Percentiles rank a stretch among this genome's conserved stretches.
Evolutionary conservation across 2,888 invertebrate genomes (phyloP).

Genomic region (Drosophila gaucha): DNA sequence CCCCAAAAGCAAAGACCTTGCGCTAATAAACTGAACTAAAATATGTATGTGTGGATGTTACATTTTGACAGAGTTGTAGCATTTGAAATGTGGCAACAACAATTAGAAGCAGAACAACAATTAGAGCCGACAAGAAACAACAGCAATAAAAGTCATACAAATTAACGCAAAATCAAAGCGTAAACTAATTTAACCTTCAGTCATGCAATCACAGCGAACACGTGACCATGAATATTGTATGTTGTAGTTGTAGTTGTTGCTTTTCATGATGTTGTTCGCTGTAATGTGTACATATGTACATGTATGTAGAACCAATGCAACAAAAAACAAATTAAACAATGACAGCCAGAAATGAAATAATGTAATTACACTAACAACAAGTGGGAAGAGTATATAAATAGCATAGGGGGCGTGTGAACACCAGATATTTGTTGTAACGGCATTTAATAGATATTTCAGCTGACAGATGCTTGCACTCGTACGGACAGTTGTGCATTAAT

Average conservation of each 20-base stretch:
- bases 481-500: not conserved
- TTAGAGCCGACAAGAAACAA: slow-evolving; percentile 39
- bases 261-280: not conserved
- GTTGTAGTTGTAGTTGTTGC: slow-evolving; percentile 10
- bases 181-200: slow-evolving; percentile 69
- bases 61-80: slow-evolving; percentile 10
- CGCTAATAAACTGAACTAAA: slow-evolving; percentile 19
- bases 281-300: not conserved
- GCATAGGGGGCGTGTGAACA: not conserved
- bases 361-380: slow-evolving; percentile 27
- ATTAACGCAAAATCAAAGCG: slow-evolving; percentile 73
- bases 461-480: slow-evolving; percentile 6
- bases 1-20: slow-evolving; percentile 22
- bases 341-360: slow-evolving; percentile 27
- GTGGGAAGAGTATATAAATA: not conserved
- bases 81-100: slow-evolving; percentile 14
- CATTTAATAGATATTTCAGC: slow-evolving; percentile 28
- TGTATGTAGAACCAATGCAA: not conserved
- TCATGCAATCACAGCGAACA: slow-evolving; percentile 57
- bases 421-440: slow-evolving; percentile 16
- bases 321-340: slow-evolving; percentile 4
- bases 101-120: slow-evolving; percentile 32
- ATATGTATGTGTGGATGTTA: slow-evolving; percentile 4
- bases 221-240: slow-evolving; percentile 53
- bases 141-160: slow-evolving; percentile 46